Evolutionary conservation across 2,888 invertebrate genomes (phyloP), one percentile per base, ranked within the genome.

Genomic region (Noctua janthe): DNA sequence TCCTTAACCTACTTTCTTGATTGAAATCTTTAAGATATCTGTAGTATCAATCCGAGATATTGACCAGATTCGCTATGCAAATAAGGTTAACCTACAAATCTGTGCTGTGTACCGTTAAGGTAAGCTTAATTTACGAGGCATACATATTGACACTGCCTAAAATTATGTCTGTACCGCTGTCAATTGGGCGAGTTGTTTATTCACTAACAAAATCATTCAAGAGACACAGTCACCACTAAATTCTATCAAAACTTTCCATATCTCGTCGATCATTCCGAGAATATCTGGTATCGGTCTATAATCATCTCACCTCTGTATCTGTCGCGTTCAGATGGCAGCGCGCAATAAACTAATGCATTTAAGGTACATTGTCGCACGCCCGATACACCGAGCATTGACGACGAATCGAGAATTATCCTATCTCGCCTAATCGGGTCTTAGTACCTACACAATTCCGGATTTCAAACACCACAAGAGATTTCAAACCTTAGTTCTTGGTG

Each of bases 341-440:
- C 91, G 94, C 93, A 94, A 94, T 94, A 94, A 94, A 94, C 93
- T 93, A 90, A 92, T 91, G 93, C 94, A 94, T 95, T 95, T 95
- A 95, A 93, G 92, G 93, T 92, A 92, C 94, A 94, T 92, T 94
- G 94, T 94, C 93, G 92, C 90, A 87, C 85, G 87, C 85, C 88
- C 87, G 95, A 95, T 95, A 95, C 93, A 88, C 83, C 87, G 85
- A 89, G 92, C 92, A 95, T 96, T 96, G 95, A 96, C 94, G 93
- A 92, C 93, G 94, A 92, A 94, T 94, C 94, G 92, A 92, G 94
- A 94, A 94, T 95, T 96, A 96, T 96, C 95, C 94, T 93, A 93
- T 94, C 94, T 91, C 92, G 91, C 94, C 94, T 96, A 96, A 96
- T 96, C 96, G 96, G 96, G 96, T 96, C 96, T 94, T 88, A 91